Percentiles rank a stretch among this genome's conserved stretches.
Evolutionary conservation across 1,140 invertebrate species (phyloP).

Genomic region (Saccostrea glomerata): DNA sequence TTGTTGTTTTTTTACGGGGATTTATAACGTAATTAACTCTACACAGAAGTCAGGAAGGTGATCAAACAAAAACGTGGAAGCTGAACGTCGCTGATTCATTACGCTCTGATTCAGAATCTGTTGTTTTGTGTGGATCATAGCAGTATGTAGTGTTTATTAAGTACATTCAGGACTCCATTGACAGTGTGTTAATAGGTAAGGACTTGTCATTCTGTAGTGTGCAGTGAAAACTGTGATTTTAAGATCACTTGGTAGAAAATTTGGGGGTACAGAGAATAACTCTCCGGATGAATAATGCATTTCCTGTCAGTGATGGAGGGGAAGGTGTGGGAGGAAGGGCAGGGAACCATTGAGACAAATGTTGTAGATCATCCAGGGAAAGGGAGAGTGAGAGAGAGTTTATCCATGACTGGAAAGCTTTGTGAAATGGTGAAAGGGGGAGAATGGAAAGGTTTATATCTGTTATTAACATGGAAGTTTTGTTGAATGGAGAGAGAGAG

Average conservation of each 20-base stretch:
- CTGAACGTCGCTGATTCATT: background rate
- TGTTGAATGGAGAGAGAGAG: no score
- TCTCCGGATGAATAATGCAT: no score
- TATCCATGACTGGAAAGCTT: background rate
- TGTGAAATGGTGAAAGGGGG: background rate
- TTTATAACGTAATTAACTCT: background rate
- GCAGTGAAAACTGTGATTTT: no score
- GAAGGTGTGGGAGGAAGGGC: background rate
- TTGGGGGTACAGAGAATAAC: no score
- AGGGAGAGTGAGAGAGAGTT: background rate
- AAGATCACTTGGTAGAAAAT: no score
- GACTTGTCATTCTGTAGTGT: no score
- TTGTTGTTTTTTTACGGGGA: background rate
- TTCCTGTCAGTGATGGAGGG: no score
- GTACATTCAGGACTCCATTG: background rate
- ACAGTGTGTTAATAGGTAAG: background rate
- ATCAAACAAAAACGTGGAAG: background rate
- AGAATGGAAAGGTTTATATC: no score
- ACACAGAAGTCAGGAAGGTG: background rate
- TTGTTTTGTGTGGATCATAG: background rate
- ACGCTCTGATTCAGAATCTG: background rate
- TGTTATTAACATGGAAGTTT: no score
- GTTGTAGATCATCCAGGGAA: background rate
- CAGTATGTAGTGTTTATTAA: background rate
- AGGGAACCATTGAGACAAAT: background rate